A percentile compares a stretch with the other conserved stretches of the same genome.
Conservation (phyloP, 2,113 vertebrate species). For the Apteryx mantelli region DNA sequence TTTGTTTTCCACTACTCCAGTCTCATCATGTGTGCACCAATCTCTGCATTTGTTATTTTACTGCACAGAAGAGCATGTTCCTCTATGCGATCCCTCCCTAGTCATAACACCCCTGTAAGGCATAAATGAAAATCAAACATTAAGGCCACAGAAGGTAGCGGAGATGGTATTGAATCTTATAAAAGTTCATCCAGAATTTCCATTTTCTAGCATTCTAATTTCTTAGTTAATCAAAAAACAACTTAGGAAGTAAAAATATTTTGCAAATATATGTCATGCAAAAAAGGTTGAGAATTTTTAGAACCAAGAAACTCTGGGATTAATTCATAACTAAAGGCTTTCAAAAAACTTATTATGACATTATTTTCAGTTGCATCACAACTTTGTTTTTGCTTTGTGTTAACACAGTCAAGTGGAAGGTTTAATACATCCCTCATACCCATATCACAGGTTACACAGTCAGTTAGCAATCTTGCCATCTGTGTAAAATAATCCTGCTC, state of each 20-base stretch:
- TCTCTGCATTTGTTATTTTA: neutral
- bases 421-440: neutral
- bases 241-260: neutral
- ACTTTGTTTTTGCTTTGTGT: neutral
- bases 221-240: neutral
- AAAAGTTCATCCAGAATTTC: neutral
- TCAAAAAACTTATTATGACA: neutral
- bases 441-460: neutral
- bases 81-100: neutral
- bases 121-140: neutral
- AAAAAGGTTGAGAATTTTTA: neutral
- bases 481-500: constrained; percentile 18
- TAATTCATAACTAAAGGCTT: neutral
- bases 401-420: neutral
- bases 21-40: neutral
- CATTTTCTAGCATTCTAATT: neutral
- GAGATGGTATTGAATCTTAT: neutral
- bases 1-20: neutral
- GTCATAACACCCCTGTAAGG: neutral
- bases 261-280: neutral
- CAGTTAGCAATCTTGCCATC: neutral
- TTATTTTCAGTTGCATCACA: neutral
- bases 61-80: neutral
- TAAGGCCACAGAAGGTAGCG: neutral
- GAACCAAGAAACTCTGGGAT: neutral